phyloP scores from a whole-genome alignment of 2,888 invertebrate species.

The Macrosoma leucophasiata region DNA sequence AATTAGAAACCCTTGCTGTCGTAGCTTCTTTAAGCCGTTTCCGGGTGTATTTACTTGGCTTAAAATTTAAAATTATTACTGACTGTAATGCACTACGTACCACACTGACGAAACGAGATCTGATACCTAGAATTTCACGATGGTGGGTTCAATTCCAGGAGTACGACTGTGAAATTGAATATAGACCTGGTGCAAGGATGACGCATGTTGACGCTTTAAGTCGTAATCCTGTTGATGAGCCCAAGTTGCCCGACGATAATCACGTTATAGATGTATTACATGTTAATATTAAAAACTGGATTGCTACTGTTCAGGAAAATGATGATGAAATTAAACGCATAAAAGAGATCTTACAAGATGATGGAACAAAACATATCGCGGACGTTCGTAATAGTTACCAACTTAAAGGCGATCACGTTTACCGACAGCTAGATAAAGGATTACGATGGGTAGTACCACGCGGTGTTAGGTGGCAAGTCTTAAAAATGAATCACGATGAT shows the following conservation, averaged over 20 bases:
- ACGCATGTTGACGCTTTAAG: constrained; percentile 7
- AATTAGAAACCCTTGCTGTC: too few species aligned
- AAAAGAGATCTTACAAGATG: constrained; percentile 9
- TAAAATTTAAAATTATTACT: too few species aligned
- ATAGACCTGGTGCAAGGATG: constrained; percentile 1
- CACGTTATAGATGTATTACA: constrained; percentile 1
- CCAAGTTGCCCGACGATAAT: background rate
- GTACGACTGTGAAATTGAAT: constrained; percentile 5
- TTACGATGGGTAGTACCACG: too few species aligned
- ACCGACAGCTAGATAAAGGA: too few species aligned
- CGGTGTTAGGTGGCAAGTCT: too few species aligned
- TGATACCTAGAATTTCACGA: too few species aligned
- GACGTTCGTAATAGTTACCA: background rate
- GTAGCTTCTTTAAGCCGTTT: too few species aligned
- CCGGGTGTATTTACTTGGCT: too few species aligned
- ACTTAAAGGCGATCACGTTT: background rate
- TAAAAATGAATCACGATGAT: too few species aligned
- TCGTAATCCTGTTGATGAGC: constrained; percentile 2
- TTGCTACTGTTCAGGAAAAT: constrained; percentile 3
- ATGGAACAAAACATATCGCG: constrained; percentile 1
- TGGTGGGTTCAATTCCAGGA: too few species aligned
- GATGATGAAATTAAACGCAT: constrained; percentile 16
- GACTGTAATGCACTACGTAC: too few species aligned
- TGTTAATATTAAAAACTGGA: constrained; percentile 4
- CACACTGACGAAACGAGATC: too few species aligned